Base-by-base conservation (phyloP, 2,888 invertebrate genomes). In the Candidula unifasciata region DNA sequence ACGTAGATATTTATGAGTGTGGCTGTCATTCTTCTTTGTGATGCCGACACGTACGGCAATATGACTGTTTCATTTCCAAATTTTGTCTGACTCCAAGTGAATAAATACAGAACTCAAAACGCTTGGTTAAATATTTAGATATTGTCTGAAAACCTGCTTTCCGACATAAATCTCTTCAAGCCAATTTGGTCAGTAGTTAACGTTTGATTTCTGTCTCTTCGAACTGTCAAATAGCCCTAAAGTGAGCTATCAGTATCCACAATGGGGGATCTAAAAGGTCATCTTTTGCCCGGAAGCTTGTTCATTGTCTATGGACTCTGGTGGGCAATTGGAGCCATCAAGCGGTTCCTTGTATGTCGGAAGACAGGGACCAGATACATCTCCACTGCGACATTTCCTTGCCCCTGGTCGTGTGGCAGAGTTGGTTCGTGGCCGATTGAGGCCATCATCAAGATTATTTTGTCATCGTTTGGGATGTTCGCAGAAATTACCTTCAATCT, bases 201-300 rank as follows among this genome's bases (percentile, higher is more conserved):
- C 44, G 44, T 13, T 6, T 44, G 44, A 44, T 44, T 10, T 10
- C 13, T 44, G 6, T 44, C 2, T 44, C 44, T 44, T 44, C 13
- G n/a, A 44, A 44, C 13, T 44, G 44, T 44, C 13, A 44, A 44
- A 44, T 10, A 13, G 44, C 2, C 44, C 44, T 1, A 13, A 44
- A 44, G 44, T 44, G 13, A 10, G 13, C 8, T 24, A 44, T n/a
- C n/a, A 37, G 21, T 27, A 30, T 30, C 60, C 30, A 69, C 24
- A 44, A 78, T 78, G 81, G 81, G 81, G 13, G 78, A 85, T 71
- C 52, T 81, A 2, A 81, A 81, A 69, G 81, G 78, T 10, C 81
- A 81, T 30, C 60, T 78, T n/a, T 52, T 81, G 6, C 78, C 78
- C 1, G 78, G 69, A 35, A 60, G 44, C 21, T 30, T 74, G 18